These are phyloP conservation scores for Synergus gifuensis DNA, from an alignment of 2,888 invertebrate genomes.

Conservation along the genomic window DNA sequence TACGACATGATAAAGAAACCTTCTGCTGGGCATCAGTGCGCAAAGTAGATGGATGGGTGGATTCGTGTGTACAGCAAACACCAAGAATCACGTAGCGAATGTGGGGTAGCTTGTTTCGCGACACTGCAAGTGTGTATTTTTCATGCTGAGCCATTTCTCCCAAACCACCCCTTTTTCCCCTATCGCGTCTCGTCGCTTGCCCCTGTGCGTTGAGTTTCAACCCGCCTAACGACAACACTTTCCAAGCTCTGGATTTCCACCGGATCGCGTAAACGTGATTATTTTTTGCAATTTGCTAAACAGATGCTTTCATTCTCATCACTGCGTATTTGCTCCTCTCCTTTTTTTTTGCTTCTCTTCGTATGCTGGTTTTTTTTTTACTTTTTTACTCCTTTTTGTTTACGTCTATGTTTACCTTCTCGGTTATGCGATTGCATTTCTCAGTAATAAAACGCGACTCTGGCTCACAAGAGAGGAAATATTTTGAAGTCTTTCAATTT, in stretches of 20 bases:
- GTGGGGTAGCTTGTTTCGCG: constrained; percentile 24
- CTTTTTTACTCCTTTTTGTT: neutral
- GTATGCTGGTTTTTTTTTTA: neutral
- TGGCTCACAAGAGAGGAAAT: neutral
- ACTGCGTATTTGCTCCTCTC: constrained; percentile 52
- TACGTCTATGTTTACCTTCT: constrained; percentile 20
- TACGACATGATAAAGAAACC: constrained; percentile 26
- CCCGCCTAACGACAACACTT: constrained; percentile 28
- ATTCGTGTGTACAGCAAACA: constrained; percentile 17
- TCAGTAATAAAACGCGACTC: constrained; percentile 9
- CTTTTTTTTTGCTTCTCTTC: constrained; percentile 44
- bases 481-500: neutral
- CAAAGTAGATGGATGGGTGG: constrained; percentile 25
- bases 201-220: constrained; percentile 5
- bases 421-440: constrained; percentile 11
- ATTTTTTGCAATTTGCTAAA: constrained; percentile 75
- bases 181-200: neutral
- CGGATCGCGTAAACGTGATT: constrained; percentile 71
- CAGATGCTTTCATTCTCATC: constrained; percentile 64
- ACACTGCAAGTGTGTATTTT: constrained; percentile 31
- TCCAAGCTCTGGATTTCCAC: constrained; percentile 41
- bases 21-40: constrained; percentile 12
- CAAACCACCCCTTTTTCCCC: neutral
- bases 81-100: constrained; percentile 5
- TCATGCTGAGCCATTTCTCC: constrained; percentile 27